These are phyloP conservation scores for Cossypha polioptera DNA, from an alignment of 2,797 vertebrate genomes.

Conservation along the genomic window DNA sequence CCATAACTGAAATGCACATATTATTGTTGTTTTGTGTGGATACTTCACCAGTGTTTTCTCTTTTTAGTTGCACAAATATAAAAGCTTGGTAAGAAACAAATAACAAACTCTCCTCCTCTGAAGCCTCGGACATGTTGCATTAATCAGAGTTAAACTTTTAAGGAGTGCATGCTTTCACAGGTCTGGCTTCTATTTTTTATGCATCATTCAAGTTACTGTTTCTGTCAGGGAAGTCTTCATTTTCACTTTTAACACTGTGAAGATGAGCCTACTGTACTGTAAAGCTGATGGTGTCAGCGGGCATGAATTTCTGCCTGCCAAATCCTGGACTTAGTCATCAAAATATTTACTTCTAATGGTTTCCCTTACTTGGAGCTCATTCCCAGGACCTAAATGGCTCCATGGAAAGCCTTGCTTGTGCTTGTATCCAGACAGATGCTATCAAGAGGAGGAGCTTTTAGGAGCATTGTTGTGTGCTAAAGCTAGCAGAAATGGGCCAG, in stretches of 20 bases:
- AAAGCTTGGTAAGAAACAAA: neutral
- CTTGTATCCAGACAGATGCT: conserved; percentile 73
- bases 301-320: neutral
- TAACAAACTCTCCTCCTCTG: neutral
- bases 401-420: conserved; percentile 49
- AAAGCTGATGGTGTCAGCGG: neutral
- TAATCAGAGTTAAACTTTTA: neutral
- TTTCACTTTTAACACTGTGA: neutral
- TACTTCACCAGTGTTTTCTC: neutral
- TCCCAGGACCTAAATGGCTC: neutral
- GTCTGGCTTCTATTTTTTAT: neutral
- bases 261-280: neutral
- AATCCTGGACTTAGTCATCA: neutral
- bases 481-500: conserved; percentile 47
- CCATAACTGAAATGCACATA: neutral
- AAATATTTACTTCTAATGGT: neutral
- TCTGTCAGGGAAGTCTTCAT: neutral
- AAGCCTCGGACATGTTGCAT: neutral
- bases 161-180: neutral
- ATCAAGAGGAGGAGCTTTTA: conserved; percentile 66
- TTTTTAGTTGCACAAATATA: neutral
- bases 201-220: neutral
- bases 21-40: neutral
- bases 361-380: neutral
- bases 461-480: neutral